phyloP scores from a whole-genome alignment of 23 tunicate genomes.

The Halocynthia roretzi region DNA sequence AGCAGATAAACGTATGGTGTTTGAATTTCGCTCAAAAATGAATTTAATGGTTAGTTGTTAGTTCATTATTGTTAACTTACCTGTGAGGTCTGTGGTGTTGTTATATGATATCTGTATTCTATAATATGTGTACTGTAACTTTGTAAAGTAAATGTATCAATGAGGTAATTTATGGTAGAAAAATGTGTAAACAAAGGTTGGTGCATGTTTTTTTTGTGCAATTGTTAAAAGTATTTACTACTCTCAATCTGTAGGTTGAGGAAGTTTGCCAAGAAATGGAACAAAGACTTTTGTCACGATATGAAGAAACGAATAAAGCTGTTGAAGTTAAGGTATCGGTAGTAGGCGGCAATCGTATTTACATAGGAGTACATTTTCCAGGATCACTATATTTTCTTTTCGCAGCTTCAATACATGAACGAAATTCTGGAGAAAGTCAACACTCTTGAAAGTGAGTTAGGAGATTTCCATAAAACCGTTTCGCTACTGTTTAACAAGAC shows the following conservation, averaged over 20 bases:
- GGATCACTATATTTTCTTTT: background rate
- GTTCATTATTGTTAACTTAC: background rate
- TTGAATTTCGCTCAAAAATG: slow-evolving; percentile 47
- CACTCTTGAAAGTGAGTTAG: slow-evolving; percentile 21
- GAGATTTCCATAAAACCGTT: slow-evolving; percentile 32
- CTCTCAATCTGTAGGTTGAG: slow-evolving; percentile 22
- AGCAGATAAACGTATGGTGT: slow-evolving; percentile 50
- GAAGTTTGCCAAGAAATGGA: slow-evolving; percentile 50
- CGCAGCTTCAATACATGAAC: slow-evolving; percentile 37
- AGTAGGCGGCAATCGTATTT: background rate
- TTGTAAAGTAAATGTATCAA: no score
- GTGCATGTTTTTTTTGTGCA: background rate
- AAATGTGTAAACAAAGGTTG: background rate
- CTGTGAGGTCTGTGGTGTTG: no score
- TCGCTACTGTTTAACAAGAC: slow-evolving; percentile 16
- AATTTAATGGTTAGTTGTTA: slow-evolving; percentile 28
- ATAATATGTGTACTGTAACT: no score
- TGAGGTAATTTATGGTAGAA: background rate
- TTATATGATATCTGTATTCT: no score
- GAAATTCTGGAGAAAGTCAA: slow-evolving; percentile 30
- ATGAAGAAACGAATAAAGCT: slow-evolving; percentile 55
- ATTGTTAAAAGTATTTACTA: background rate
- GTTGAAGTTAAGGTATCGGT: slow-evolving; percentile 36
- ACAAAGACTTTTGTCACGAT: slow-evolving; percentile 25
- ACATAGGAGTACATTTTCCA: background rate